Evolutionary conservation across 2,797 vertebrate genomes (phyloP).

Genomic region (Megaceryle alcyon): DNA sequence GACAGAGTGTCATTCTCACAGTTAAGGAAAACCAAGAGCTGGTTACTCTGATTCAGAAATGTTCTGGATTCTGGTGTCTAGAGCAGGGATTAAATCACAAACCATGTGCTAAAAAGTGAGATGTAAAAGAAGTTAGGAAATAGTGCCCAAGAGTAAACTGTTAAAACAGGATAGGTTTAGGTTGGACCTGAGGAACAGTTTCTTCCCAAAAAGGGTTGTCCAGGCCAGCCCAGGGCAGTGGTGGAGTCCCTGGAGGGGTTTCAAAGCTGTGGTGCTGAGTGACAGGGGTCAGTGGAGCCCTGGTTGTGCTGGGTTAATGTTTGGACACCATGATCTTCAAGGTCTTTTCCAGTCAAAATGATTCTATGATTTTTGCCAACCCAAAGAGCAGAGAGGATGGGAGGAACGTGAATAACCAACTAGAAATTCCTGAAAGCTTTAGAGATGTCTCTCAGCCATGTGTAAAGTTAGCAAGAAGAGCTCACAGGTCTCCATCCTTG

Average conservation of each 20-base stretch:
- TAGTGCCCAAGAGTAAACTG: background rate
- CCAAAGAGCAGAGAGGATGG: background rate
- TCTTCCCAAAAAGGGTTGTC: background rate
- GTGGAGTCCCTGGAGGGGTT: background rate
- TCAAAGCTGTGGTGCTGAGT: no score
- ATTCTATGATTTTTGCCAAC: background rate
- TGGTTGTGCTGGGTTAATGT: no score
- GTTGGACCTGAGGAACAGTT: background rate
- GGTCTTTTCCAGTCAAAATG: background rate
- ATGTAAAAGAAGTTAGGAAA: background rate
- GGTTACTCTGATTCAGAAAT: background rate
- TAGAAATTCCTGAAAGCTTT: background rate
- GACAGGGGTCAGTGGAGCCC: no score
- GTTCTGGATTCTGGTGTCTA: background rate
- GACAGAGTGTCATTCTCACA: background rate
- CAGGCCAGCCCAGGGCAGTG: background rate
- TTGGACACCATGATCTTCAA: no score
- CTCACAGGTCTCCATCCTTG: background rate
- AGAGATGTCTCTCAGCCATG: background rate
- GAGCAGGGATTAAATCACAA: background rate
- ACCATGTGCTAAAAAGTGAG: fast-evolving
- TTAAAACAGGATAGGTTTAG: background rate
- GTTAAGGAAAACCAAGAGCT: background rate
- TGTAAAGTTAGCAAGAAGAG: background rate
- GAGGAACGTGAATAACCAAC: background rate